Percentiles rank a stretch among this genome's conserved stretches.
Evolutionary conservation across 2,888 invertebrate genomes (phyloP).

Genomic region (Troides helena): DNA sequence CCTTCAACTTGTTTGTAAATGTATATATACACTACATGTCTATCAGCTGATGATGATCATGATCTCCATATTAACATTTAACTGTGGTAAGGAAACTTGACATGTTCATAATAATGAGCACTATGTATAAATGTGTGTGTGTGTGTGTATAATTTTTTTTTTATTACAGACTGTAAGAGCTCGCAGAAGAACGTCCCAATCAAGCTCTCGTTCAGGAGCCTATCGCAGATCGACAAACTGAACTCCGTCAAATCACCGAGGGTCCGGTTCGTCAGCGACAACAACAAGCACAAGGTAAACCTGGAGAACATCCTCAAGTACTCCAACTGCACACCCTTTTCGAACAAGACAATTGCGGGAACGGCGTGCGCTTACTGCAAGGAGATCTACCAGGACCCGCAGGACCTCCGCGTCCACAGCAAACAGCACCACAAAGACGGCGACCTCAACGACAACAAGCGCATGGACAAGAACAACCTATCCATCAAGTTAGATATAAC

Average conservation of each 20-base stretch:
- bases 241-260: slow-evolving; percentile 36
- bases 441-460: slow-evolving; percentile 48
- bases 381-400: slow-evolving; percentile 44
- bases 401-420: slow-evolving; percentile 49
- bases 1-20: no score
- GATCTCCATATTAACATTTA: no score
- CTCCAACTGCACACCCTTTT: slow-evolving; percentile 69
- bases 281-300: slow-evolving; percentile 56
- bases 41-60: no score
- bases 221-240: slow-evolving; percentile 46
- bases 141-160: not conserved
- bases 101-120: no score
- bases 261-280: slow-evolving; percentile 46
- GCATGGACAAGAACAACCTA: slow-evolving; percentile 60
- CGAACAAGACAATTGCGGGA: slow-evolving; percentile 60
- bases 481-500: slow-evolving; percentile 68
- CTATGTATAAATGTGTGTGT: no score
- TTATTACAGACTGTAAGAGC: slow-evolving; percentile 46
- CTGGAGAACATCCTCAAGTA: slow-evolving; percentile 59
- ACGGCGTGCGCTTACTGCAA: slow-evolving; percentile 65
- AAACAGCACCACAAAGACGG: slow-evolving; percentile 44
- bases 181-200: slow-evolving; percentile 24
- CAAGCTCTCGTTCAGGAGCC: slow-evolving; percentile 47
- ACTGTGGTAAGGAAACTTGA: no score
- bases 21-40: no score